Evolutionary conservation across 2,113 vertebrate species (phyloP).

Genomic region (Callaeas wilsoni): DNA sequence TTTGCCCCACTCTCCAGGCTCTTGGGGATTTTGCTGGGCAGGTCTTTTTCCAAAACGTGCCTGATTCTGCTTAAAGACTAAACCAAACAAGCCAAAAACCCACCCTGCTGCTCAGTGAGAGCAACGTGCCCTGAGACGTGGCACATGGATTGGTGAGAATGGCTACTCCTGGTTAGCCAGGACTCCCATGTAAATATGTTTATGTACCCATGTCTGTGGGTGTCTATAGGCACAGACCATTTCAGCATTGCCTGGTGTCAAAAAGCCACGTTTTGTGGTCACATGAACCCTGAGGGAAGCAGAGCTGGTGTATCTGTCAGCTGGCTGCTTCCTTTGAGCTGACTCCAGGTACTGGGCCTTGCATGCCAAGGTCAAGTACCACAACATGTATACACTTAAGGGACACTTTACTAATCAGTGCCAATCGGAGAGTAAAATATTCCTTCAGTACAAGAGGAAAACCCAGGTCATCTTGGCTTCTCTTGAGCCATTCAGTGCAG

Average conservation of each 20-base stretch:
- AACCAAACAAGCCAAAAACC: background rate
- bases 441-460: background rate
- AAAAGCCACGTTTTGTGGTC: background rate
- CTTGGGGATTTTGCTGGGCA: background rate
- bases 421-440: background rate
- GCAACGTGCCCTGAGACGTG: rapidly evolving
- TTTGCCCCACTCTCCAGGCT: background rate
- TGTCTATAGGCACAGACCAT: rapidly evolving
- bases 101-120: background rate
- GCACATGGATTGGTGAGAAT: background rate
- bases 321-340: background rate
- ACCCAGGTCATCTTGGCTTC: background rate
- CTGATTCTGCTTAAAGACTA: background rate
- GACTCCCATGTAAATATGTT: background rate
- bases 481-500: background rate
- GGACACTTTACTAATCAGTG: background rate
- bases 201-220: no score
- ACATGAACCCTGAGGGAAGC: background rate
- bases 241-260: background rate
- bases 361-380: background rate
- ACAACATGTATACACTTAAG: background rate
- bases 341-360: background rate
- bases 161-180: background rate
- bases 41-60: background rate
- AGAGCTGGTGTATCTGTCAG: background rate